Evolutionary conservation across 2,888 invertebrate genomes (phyloP), one percentile per base, ranked within the genome.

Genomic region (Orthosia incerta): DNA sequence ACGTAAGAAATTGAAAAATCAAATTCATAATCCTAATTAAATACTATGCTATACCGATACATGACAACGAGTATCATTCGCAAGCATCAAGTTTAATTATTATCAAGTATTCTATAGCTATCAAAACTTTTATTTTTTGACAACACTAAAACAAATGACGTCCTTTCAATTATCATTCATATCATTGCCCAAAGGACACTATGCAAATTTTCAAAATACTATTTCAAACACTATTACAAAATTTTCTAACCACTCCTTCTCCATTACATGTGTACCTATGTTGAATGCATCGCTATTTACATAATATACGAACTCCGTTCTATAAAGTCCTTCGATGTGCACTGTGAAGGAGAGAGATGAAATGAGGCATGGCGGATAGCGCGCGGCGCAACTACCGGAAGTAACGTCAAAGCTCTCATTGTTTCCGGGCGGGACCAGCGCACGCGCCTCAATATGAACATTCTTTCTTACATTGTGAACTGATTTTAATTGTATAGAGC

Each of bases 341-440:
- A 88, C 79, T 81, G 80, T 86, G 86, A 87, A 91, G 91, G 89
- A 90, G 90, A 82, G 85, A 86, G 84, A 89, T 82, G 87, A 90
- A 94, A 94, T 94, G 94, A 94, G 89, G 88, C 93, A 90, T 92
- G 86, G 75, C 79, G 86, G 86, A 87, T 85, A 89, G 87, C 85
- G 87, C 66, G 76, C 76, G 83, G 81, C 83, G 88, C 92, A 94
- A 93, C 92, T 90, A 87, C 92, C 93, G 93, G 93, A 94, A 95
- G 85, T 94, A 95, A 95, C 91, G 92, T 91, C 91, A 89, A 91
- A 91, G 92, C 92, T 90, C 89, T 90, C 91, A 92, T 93, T 93
- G 93, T 93, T 92, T 91, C 91, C 89, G 85, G 78, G 84, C 76
- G 87, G 74, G 82, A 80, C 78, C 84, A 79, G 86, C 87, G 88